Evolutionary conservation across 2,113 vertebrate species (phyloP), one percentile per base, ranked within the genome.

Genomic region (Calypte anna): DNA sequence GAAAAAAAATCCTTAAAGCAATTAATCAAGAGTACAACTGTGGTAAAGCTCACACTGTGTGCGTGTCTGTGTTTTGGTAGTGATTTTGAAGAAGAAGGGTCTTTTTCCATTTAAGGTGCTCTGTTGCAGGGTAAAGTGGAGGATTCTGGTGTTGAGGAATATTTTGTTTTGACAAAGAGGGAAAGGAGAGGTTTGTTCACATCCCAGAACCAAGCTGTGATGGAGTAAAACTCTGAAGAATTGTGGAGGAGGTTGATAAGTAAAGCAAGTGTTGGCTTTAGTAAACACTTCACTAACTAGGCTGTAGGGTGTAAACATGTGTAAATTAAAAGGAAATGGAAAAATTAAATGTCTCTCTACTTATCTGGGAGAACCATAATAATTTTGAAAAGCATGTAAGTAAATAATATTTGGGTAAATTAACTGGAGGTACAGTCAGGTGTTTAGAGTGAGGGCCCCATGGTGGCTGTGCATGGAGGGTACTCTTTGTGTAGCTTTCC

Each of bases 341-440:
- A 70, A 91, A 89, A 85, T 67, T 67, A 93, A 73, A 72, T 58
- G 55, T 81, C 88, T 90, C 88, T 90, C 66, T 72, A 86, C 90
- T 96, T 96, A 93, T 92, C 69, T 96, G 72, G 90, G 88, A 86
- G 94, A 96, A 58, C 81, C 70, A 50, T 92, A 93, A 94, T 95
- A 78, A 88, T 38, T 57, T 59, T 90, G 88, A 82, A 91, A 92
- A 36, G 66, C 76, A 20, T 86, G 48, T 85, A 90, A 88, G 53
- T 87, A 95, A 95, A 82, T 92, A 63, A 36, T 91, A 69, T 51
- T 67, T 77, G 76, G 20, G 43, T 94, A 93, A 95, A 88, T 94
- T 54, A 96, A 33, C 59, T 48, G 73, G 75, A 91, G 79, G 75
- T 90, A 54, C 53, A 81, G 63, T 31, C 51, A 83, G 61, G 38